These are phyloP conservation scores for Pachyseris speciosa DNA, from an alignment of 64 coral and sea anemone genomes.

Conservation along the genomic window DNA sequence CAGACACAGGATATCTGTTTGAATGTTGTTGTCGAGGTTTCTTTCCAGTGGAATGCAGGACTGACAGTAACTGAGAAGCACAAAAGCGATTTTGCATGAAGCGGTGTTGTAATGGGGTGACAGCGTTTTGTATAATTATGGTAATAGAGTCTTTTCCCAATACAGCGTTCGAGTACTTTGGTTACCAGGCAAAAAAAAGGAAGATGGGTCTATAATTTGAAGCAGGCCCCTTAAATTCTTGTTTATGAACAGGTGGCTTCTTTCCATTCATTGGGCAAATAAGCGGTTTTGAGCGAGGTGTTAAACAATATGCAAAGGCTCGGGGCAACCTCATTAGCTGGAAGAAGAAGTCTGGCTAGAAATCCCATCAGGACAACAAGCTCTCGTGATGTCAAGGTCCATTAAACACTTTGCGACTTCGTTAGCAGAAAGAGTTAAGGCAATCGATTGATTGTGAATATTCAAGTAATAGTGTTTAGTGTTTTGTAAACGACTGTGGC, in stretches of 20 bases:
- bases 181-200: not conserved
- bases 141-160: not conserved
- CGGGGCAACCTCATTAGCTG: not conserved
- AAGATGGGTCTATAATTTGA: constrained; percentile 35
- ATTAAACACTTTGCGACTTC: constrained; percentile 24
- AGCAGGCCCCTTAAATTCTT: not conserved
- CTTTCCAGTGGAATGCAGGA: not conserved
- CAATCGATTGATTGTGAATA: not conserved
- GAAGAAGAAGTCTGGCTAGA: not conserved
- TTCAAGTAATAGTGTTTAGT: not conserved
- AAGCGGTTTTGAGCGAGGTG: not conserved
- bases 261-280: constrained; percentile 14
- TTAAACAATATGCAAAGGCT: not conserved
- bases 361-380: constrained; percentile 28
- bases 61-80: not conserved
- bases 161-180: constrained; percentile 36
- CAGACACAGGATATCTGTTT: constrained; percentile 47
- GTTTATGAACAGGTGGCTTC: not conserved
- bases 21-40: not conserved
- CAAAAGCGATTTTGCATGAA: constrained; percentile 9
- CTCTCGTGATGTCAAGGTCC: constrained; percentile 4
- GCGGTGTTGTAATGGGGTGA: constrained; percentile 29
- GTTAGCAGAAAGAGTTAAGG: not conserved
- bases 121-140: constrained; percentile 7
- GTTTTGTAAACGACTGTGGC: too few species aligned